Percentiles rank a stretch among this genome's conserved stretches.
phyloP scores from a whole-genome alignment of 2,113 vertebrate genomes.

The Pachyramphus minor region DNA sequence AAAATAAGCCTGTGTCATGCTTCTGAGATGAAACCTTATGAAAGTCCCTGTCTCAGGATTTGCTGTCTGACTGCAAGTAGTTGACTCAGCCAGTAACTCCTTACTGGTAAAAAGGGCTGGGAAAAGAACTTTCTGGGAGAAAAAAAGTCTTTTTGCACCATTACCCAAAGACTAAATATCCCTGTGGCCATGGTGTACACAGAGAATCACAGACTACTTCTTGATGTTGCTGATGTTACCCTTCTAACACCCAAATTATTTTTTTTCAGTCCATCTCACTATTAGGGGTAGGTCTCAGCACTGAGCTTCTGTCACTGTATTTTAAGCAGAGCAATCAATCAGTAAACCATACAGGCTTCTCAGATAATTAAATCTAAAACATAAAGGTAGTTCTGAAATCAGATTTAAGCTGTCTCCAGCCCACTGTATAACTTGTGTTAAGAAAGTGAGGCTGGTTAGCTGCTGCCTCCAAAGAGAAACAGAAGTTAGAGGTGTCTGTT shows the following conservation, averaged over 20 bases:
- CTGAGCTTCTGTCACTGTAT: neutral
- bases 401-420: neutral
- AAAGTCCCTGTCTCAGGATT: neutral
- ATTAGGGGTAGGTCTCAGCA: neutral
- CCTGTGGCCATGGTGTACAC: neutral
- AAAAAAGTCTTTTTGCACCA: neutral
- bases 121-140: conserved; percentile 11
- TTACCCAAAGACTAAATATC: conserved; percentile 1
- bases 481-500: neutral
- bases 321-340: neutral
- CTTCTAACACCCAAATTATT: neutral
- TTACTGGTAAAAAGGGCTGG: neutral
- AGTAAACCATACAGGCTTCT: neutral
- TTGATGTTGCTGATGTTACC: neutral
- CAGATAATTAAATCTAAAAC: neutral
- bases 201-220: neutral
- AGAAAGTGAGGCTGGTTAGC: neutral
- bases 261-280: neutral
- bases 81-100: neutral
- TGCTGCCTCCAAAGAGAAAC: neutral
- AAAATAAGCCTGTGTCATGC: neutral
- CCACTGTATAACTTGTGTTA: neutral
- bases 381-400: neutral
- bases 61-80: conserved; percentile 13
- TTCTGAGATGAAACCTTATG: neutral